Evolutionary conservation across 2,888 invertebrate species (phyloP).

Genomic region (Tipula helvola): DNA sequence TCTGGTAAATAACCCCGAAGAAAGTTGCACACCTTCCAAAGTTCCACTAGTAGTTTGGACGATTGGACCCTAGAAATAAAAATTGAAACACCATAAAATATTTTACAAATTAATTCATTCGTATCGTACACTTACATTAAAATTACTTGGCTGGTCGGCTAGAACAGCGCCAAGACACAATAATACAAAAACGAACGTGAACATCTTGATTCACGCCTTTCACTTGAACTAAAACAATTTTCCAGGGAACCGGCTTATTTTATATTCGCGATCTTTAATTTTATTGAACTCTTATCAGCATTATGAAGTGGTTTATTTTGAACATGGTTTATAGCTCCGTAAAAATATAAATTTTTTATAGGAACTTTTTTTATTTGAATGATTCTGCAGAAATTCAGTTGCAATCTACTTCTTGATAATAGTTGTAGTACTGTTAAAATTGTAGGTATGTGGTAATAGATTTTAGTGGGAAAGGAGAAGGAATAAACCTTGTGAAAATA

Average conservation of each 20-base stretch:
- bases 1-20: background rate
- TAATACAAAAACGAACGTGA: background rate
- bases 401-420: no score
- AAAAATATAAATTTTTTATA: background rate
- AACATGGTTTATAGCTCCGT: background rate
- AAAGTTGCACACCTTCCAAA: background rate
- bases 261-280: background rate
- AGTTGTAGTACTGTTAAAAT: no score
- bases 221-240: background rate
- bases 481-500: no score
- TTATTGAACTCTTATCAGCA: background rate
- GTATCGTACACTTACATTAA: background rate
- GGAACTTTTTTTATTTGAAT: background rate
- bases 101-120: no score
- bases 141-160: background rate
- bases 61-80: background rate
- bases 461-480: no score
- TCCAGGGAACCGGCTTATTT: background rate
- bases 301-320: background rate
- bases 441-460: no score
- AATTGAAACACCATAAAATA: no score
- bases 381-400: no score
- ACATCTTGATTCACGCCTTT: background rate
- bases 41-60: background rate
- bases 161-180: background rate